Conservation (phyloP, 2,888 invertebrate genomes). For the Dusona sp. region DNA sequence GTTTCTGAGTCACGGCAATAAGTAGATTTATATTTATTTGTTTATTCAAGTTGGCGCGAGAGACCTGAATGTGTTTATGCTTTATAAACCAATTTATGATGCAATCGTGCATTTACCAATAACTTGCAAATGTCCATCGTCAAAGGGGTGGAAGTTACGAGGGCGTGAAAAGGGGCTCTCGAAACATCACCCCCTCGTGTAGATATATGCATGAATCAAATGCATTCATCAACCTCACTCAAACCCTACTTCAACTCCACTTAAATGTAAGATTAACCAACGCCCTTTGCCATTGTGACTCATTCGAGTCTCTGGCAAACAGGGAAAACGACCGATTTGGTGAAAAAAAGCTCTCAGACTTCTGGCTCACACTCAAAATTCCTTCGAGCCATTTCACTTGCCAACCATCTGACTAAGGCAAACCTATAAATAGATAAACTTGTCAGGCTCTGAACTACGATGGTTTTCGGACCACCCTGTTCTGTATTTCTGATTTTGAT, state of each 20-base stretch:
- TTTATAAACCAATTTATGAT: neutral
- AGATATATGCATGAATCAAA: slow-evolving; percentile 32
- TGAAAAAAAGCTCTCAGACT: slow-evolving; percentile 27
- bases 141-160: slow-evolving; percentile 37
- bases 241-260: slow-evolving; percentile 17
- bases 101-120: slow-evolving; percentile 5
- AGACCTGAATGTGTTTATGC: neutral
- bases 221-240: slow-evolving; percentile 36
- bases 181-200: slow-evolving; percentile 28
- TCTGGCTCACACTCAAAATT: slow-evolving; percentile 43
- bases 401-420: slow-evolving; percentile 32
- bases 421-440: slow-evolving; percentile 37
- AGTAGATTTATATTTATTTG: too few relatives aligned
- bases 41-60: neutral
- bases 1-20: neutral
- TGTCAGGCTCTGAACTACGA: slow-evolving; percentile 43
- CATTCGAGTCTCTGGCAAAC: slow-evolving; percentile 48
- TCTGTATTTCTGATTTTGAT: slow-evolving; percentile 35
- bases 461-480: slow-evolving; percentile 39
- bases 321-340: slow-evolving; percentile 22
- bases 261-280: slow-evolving; percentile 14
- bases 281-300: slow-evolving; percentile 54
- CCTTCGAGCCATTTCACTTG: slow-evolving; percentile 40
- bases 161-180: slow-evolving; percentile 66
- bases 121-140: slow-evolving; percentile 2